Conservation (phyloP, 2,888 invertebrate species). For the Mayetiola destructor region DNA sequence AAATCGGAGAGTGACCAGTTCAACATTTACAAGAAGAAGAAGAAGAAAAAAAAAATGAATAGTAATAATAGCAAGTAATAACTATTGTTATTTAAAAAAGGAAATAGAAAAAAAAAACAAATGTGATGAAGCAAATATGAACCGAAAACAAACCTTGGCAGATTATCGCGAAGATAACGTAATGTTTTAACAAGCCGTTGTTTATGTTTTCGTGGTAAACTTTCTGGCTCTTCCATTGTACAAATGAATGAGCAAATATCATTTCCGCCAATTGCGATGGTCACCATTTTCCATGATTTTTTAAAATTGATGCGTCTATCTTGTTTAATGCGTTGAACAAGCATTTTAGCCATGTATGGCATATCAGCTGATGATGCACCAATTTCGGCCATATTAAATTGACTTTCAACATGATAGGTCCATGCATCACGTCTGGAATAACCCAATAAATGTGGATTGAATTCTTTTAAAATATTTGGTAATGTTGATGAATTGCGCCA, state of each 20-base stretch:
- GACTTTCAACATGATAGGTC: conserved; percentile 29
- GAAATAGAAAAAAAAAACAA: too few species aligned
- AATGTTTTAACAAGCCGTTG: conserved; percentile 33
- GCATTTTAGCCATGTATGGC: conserved; percentile 38
- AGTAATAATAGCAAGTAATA: too few species aligned
- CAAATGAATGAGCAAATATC: conserved; percentile 41
- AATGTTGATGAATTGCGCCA: conserved; percentile 37
- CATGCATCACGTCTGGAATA: conserved; percentile 37
- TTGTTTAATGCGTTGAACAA: conserved; percentile 36
- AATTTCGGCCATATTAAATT: conserved; percentile 41
- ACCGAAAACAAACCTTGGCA: conserved; percentile 40
- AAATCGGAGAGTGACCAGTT: too few species aligned
- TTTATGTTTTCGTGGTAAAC: conserved; percentile 32
- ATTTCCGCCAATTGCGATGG: conserved; percentile 43
- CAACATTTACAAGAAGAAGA: too few species aligned
- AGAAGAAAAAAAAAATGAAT: too few species aligned
- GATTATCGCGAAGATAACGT: conserved; percentile 36
- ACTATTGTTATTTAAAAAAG: too few species aligned
- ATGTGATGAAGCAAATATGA: background rate
- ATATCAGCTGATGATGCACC: conserved; percentile 39
- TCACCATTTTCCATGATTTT: conserved; percentile 48
- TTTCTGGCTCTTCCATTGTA: conserved; percentile 28
- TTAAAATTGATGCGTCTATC: conserved; percentile 37
- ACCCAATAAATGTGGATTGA: conserved; percentile 43
- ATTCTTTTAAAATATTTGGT: conserved; percentile 39